Conservation (phyloP, 1,140 invertebrate genomes). For the Ceratoteleas bidentatus region DNA sequence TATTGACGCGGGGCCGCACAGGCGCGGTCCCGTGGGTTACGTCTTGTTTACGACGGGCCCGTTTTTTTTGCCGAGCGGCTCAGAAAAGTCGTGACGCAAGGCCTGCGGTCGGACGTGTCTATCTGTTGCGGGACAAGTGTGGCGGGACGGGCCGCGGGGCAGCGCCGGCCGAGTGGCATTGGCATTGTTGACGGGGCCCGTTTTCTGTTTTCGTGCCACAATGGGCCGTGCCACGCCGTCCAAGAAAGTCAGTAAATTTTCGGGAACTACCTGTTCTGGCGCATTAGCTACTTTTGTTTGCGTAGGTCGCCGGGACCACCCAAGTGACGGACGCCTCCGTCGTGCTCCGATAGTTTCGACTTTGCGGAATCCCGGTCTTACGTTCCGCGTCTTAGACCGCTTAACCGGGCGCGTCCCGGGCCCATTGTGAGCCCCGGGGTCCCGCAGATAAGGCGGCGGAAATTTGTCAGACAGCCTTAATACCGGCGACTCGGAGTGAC, state of each 20-base stretch:
- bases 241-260: conserved; percentile 77
- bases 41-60: no score
- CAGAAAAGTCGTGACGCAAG: no score
- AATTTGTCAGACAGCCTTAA: conserved; percentile 61
- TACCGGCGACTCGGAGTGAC: conserved; percentile 13
- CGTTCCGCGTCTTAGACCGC: conserved; percentile 48
- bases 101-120: no score
- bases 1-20: no score
- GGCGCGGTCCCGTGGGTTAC: no score
- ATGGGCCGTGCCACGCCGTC: conserved; percentile 62
- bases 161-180: no score
- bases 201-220: conserved; percentile 59
- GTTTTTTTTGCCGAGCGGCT: no score
- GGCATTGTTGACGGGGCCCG: conserved; percentile 56
- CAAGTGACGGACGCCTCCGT: conserved; percentile 74
- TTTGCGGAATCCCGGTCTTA: conserved; percentile 74
- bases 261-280: conserved; percentile 72
- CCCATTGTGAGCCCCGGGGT: conserved; percentile 52
- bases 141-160: no score
- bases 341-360: conserved; percentile 71
- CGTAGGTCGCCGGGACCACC: conserved; percentile 78
- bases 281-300: conserved; percentile 73
- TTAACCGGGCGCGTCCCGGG: conserved; percentile 56
- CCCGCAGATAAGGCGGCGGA: conserved; percentile 54
- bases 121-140: no score